phyloP scores from a whole-genome alignment of 1,140 invertebrate genomes.

The Grapholita molesta region DNA sequence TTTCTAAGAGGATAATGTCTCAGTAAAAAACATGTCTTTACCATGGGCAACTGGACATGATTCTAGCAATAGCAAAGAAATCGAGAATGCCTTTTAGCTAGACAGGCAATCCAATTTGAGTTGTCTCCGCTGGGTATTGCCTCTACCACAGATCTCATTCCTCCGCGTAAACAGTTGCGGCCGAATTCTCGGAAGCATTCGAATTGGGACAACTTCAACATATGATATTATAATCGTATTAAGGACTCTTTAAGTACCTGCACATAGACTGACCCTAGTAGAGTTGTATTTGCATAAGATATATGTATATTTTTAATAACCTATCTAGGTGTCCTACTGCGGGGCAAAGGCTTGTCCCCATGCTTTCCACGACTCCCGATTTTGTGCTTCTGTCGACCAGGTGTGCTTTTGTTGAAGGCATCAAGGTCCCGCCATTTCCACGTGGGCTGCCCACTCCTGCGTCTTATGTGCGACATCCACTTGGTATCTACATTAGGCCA shows the following conservation, averaged over 20 bases:
- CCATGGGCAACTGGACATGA: background rate
- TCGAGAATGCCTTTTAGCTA: background rate
- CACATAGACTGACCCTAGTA: too few relatives aligned
- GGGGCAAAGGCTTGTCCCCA: too few relatives aligned
- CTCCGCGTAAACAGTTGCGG: background rate
- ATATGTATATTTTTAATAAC: too few relatives aligned
- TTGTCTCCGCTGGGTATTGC: conserved; percentile 12
- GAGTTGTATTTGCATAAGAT: too few relatives aligned
- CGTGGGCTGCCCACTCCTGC: too few relatives aligned
- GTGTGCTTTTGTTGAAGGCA: too few relatives aligned
- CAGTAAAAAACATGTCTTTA: background rate
- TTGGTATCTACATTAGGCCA: too few relatives aligned
- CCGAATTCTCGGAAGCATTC: background rate
- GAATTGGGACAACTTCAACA: background rate
- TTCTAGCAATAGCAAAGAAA: background rate
- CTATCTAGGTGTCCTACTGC: too few relatives aligned
- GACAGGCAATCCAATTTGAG: conserved; percentile 13
- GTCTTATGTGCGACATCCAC: too few relatives aligned
- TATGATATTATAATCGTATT: background rate
- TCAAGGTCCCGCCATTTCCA: too few relatives aligned
- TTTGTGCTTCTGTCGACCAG: too few relatives aligned
- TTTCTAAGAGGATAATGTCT: background rate
- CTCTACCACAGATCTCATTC: conserved; percentile 10
- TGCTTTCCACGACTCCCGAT: too few relatives aligned
- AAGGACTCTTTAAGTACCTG: background rate